Conservation (phyloP, 2,113 vertebrate species). For the Channa argus region DNA sequence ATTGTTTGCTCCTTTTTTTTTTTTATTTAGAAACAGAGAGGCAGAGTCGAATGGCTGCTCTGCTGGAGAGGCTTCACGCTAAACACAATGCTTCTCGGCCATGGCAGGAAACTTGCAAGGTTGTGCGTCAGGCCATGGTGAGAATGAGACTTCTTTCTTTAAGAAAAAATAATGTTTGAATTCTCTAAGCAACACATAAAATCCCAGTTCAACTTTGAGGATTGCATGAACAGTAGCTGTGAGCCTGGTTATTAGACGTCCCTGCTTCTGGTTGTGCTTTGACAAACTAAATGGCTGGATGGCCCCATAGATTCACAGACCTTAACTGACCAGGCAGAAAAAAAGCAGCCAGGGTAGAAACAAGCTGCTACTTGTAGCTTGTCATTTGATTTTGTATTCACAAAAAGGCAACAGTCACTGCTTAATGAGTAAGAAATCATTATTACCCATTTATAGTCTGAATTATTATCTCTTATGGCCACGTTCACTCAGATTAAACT, state of each 20-base stretch:
- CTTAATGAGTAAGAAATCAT: neutral
- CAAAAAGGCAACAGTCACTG: neutral
- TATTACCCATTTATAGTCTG: neutral
- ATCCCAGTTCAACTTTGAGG: neutral
- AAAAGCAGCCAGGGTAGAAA: neutral
- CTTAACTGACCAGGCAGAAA: neutral
- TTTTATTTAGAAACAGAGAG: slow-evolving; percentile 76
- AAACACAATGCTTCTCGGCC: slow-evolving; percentile 95
- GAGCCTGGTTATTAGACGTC: neutral
- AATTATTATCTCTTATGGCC: neutral
- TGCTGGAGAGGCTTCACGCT: slow-evolving; percentile 92
- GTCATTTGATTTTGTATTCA: neutral
- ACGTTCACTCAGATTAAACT: neutral
- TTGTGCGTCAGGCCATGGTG: slow-evolving; percentile 97
- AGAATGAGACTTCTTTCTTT: slow-evolving; percentile 57
- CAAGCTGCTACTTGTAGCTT: neutral
- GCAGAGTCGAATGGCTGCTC: slow-evolving; percentile 88
- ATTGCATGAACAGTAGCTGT: no score
- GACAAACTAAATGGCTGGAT: neutral
- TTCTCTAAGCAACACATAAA: neutral
- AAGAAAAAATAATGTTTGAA: neutral
- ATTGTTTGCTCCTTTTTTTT: no score
- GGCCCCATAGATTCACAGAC: neutral
- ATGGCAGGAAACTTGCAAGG: slow-evolving; percentile 96
- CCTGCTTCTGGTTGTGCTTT: neutral